phyloP scores from a whole-genome alignment of 2,113 vertebrate species.

The Podarcis muralis region DNA sequence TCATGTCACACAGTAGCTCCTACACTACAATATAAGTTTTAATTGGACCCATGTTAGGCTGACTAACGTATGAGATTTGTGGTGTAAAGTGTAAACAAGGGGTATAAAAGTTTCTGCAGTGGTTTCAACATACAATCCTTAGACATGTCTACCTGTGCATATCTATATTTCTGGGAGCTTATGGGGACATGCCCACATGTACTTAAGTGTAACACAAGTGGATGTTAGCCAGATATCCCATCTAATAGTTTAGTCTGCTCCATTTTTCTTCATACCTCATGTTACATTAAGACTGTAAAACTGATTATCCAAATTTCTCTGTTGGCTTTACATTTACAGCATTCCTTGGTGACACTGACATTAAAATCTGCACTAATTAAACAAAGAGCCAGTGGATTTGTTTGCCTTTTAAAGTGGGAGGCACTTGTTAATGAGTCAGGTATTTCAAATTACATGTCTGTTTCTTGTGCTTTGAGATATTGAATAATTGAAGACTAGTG shows the following conservation, averaged over 20 bases:
- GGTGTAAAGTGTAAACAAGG: background rate
- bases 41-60: too few species aligned
- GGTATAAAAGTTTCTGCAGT: background rate
- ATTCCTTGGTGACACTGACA: background rate
- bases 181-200: background rate
- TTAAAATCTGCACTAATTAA: conserved; percentile 25
- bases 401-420: conserved; percentile 8
- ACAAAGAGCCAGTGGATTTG: background rate
- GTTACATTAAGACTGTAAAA: background rate
- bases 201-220: background rate
- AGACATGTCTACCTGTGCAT: background rate
- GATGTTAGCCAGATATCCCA: background rate
- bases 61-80: background rate
- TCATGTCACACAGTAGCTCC: background rate
- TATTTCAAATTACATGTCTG: background rate
- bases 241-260: background rate
- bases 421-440: background rate
- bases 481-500: background rate
- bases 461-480: background rate
- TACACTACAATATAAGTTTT: background rate
- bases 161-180: background rate
- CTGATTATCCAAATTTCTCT: conserved; percentile 30
- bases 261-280: background rate
- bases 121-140: background rate
- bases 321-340: background rate